Evolutionary conservation across 2,113 vertebrate genomes (phyloP).

Genomic region (Cygnus atratus): DNA sequence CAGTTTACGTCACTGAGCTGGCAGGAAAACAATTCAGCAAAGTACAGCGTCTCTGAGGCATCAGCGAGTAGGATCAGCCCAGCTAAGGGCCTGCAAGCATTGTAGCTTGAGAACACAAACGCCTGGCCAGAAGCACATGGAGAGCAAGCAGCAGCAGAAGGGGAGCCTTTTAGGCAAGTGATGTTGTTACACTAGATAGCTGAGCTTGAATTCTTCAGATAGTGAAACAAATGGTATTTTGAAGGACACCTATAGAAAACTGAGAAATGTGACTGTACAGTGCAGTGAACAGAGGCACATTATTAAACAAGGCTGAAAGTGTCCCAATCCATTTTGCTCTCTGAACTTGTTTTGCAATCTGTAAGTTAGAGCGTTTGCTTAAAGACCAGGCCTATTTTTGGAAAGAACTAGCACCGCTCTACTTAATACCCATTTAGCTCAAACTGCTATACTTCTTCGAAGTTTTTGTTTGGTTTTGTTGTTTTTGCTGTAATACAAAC

Average conservation of each 20-base stretch:
- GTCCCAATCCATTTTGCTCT: neutral
- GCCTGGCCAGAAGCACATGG: neutral
- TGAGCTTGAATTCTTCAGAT: neutral
- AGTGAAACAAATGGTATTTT: neutral
- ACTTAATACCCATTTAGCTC: neutral
- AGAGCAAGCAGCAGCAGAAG: too few relatives aligned
- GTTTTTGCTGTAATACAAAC: neutral
- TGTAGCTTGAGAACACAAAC: neutral
- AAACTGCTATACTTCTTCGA: accelerated
- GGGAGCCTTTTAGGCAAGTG: neutral
- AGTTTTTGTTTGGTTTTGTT: neutral
- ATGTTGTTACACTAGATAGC: neutral
- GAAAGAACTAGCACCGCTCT: neutral
- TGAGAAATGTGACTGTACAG: neutral
- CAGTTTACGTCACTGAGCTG: neutral
- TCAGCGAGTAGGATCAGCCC: neutral
- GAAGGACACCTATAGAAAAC: neutral
- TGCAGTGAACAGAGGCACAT: neutral
- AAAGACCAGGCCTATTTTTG: neutral
- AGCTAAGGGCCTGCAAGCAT: neutral
- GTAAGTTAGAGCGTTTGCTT: neutral
- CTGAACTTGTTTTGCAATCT: neutral
- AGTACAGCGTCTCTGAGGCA: neutral
- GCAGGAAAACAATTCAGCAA: neutral
- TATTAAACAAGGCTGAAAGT: neutral